Conservation (phyloP, 2,113 vertebrate genomes). For the Melanocharis versteri region DNA sequence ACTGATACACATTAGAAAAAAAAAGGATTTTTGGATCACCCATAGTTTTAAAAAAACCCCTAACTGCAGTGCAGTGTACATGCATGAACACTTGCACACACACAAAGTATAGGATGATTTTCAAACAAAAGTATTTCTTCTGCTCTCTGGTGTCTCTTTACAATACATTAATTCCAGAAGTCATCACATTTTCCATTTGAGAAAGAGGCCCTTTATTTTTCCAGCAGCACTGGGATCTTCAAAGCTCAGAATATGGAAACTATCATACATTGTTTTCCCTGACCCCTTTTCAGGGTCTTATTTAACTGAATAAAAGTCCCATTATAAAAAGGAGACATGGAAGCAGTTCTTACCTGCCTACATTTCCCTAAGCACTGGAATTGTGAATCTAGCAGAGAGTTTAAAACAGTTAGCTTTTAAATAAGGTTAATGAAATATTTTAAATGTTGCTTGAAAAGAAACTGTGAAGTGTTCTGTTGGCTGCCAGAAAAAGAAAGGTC, state of each 20-base stretch:
- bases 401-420: not conserved
- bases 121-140: conserved; percentile 7
- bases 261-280: conserved; percentile 1
- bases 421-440: not conserved
- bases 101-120: not conserved
- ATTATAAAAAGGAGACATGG: not conserved
- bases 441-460: not conserved
- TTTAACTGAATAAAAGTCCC: not conserved
- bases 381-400: not conserved
- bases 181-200: conserved; percentile 33
- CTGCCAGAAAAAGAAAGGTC: not conserved
- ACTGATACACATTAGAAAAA: not conserved
- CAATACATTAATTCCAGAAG: conserved; percentile 1
- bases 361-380: not conserved
- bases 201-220: conserved; percentile 8
- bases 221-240: not conserved
- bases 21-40: not conserved
- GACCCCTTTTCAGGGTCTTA: not conserved
- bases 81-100: not conserved
- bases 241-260: conserved; percentile 25
- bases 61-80: not conserved
- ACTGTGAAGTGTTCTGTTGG: not conserved
- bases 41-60: fast-evolving
- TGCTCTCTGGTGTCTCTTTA: not conserved
- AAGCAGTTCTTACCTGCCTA: not conserved